These are phyloP conservation scores for Trichomycterus rosablanca DNA, from an alignment of 2,113 vertebrate genomes.

Conservation along the genomic window DNA sequence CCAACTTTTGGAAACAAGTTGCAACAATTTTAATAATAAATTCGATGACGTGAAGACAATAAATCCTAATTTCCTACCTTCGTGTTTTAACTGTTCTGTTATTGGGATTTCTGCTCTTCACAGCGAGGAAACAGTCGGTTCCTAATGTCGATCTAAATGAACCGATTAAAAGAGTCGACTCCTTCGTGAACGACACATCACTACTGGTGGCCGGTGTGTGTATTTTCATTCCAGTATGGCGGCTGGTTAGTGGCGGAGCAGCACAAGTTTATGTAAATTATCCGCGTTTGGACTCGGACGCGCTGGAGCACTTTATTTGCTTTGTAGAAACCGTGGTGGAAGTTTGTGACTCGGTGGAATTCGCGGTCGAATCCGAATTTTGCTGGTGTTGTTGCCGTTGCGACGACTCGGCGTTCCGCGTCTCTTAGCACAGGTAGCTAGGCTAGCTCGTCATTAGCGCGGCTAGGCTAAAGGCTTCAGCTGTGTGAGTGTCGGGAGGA, in stretches of 20 bases:
- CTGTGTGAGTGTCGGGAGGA: not conserved
- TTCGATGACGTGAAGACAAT: too few relatives aligned
- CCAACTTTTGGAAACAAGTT: too few relatives aligned
- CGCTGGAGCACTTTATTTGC: not conserved
- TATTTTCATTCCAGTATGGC: conserved; percentile 55
- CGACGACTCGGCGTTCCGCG: conserved; percentile 16
- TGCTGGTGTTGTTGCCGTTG: not conserved
- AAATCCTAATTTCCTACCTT: too few relatives aligned
- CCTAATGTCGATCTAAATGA: too few relatives aligned
- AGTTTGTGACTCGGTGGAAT: not conserved
- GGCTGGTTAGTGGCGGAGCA: conserved; percentile 30
- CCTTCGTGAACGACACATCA: too few relatives aligned
- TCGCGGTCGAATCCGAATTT: not conserved
- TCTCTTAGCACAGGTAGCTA: conserved; percentile 22
- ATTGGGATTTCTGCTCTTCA: too few relatives aligned
- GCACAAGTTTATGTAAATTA: conserved; percentile 59
- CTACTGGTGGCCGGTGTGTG: conserved; percentile 20
- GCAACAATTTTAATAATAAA: too few relatives aligned
- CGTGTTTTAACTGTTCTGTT: too few relatives aligned
- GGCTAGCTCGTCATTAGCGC: not conserved
- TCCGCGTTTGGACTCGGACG: conserved; percentile 46
- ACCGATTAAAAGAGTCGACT: too few relatives aligned
- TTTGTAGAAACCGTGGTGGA: too few relatives aligned
- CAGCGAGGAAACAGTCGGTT: too few relatives aligned
- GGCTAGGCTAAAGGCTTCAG: not conserved